Evolutionary conservation across 2,113 vertebrate species (phyloP).

Genomic region (Heptranchias perlo): DNA sequence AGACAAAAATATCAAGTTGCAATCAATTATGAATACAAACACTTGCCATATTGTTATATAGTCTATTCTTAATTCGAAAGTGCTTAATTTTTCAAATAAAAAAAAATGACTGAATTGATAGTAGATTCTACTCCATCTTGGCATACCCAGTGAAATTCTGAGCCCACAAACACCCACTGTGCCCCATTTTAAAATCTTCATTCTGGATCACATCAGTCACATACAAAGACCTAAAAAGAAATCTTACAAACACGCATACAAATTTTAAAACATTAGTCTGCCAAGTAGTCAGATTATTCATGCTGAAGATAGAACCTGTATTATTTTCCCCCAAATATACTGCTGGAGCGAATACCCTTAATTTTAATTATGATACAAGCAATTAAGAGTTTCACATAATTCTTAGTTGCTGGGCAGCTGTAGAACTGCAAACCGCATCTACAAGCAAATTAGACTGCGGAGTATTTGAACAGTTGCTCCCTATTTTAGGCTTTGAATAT

Average conservation of each 20-base stretch:
- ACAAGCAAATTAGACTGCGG: not conserved
- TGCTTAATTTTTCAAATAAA: not conserved
- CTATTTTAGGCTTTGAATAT: not conserved
- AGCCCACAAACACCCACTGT: not conserved
- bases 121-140: not conserved
- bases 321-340: not conserved
- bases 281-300: not conserved
- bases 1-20: too few relatives aligned
- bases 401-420: not conserved
- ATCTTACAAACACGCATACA: not conserved
- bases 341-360: not conserved
- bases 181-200: not conserved
- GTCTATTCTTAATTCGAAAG: not conserved
- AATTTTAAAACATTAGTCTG: not conserved
- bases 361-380: not conserved
- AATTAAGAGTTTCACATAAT: not conserved
- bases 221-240: not conserved
- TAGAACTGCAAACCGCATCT: not conserved
- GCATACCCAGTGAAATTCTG: not conserved
- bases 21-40: not conserved
- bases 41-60: not conserved
- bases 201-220: not conserved
- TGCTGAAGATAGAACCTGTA: not conserved
- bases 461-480: not conserved
- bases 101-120: not conserved